These are phyloP conservation scores for Emydocephalus ijimae DNA, from an alignment of 2,113 vertebrate genomes.

Conservation along the genomic window DNA sequence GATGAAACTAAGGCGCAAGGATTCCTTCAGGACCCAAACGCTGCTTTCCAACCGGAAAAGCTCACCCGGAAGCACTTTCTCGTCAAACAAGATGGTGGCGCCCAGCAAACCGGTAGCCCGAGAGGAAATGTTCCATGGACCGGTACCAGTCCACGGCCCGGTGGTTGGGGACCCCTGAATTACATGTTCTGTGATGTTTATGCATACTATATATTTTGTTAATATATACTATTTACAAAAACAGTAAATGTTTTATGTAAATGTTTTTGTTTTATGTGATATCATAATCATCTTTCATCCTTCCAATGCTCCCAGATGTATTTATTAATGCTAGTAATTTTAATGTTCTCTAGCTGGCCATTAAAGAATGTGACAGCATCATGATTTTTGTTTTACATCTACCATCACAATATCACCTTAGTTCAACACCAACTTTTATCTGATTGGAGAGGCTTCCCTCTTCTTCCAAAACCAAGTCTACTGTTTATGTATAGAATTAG, in stretches of 20 bases:
- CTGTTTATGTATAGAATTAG: neutral
- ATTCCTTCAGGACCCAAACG: too few relatives aligned
- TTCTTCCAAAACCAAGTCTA: neutral
- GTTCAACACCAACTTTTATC: neutral
- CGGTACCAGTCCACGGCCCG: too few relatives aligned
- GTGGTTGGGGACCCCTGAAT: too few relatives aligned
- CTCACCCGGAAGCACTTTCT: too few relatives aligned
- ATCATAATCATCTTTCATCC: neutral
- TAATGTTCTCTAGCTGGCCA: neutral
- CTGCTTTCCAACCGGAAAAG: too few relatives aligned
- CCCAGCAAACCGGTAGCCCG: too few relatives aligned
- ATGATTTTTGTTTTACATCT: neutral
- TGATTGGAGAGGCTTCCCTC: neutral
- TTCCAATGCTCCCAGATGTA: neutral
- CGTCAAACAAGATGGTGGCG: too few relatives aligned
- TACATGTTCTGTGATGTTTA: neutral
- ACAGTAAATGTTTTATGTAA: neutral
- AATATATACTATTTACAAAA: neutral
- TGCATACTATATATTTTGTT: neutral
- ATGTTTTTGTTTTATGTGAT: neutral
- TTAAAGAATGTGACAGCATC: neutral
- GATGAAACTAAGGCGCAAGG: too few relatives aligned
- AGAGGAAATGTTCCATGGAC: too few relatives aligned
- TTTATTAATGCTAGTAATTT: neutral
- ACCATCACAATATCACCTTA: neutral